phyloP scores from a whole-genome alignment of 2,888 invertebrate species.

The Osmoderma eremita region DNA sequence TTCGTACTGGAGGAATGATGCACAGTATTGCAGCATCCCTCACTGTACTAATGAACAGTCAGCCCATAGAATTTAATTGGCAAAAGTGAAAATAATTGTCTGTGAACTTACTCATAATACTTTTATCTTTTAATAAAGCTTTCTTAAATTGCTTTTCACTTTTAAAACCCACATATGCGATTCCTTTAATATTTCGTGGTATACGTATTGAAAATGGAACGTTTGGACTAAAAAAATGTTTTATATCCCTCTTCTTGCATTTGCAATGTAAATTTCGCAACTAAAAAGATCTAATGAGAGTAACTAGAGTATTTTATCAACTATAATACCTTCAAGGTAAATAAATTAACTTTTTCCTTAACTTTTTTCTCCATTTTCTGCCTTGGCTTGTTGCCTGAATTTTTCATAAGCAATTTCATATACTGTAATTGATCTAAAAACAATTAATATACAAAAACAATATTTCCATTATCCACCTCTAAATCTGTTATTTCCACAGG shows the following conservation, averaged over 20 bases:
- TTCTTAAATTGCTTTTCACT: conserved; percentile 82
- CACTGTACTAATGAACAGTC: too few relatives aligned
- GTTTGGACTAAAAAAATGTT: conserved; percentile 85
- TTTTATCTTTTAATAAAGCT: conserved; percentile 84
- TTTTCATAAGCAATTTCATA: conserved; percentile 73
- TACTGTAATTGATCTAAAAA: conserved; percentile 67
- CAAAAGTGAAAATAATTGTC: conserved; percentile 20
- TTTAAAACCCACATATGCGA: conserved; percentile 92
- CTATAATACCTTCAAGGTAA: conserved; percentile 70
- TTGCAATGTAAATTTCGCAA: conserved; percentile 81
- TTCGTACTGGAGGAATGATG: too few relatives aligned
- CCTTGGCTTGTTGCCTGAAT: conserved; percentile 55
- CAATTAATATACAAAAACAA: conserved; percentile 24
- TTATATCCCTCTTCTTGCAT: conserved; percentile 84
- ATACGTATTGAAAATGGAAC: conserved; percentile 82
- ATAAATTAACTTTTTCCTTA: conserved; percentile 63
- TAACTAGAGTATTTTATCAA: not conserved
- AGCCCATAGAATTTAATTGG: conserved; percentile 57
- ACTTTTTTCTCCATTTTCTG: conserved; percentile 61
- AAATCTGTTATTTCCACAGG: conserved; percentile 77
- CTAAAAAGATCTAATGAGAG: conserved; percentile 52
- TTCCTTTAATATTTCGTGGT: conserved; percentile 80
- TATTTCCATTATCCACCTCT: conserved; percentile 66
- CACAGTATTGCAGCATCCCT: too few relatives aligned
- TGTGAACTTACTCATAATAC: conserved; percentile 77